phyloP scores from a whole-genome alignment of 2,797 vertebrate genomes.

The Fratercula arctica region DNA sequence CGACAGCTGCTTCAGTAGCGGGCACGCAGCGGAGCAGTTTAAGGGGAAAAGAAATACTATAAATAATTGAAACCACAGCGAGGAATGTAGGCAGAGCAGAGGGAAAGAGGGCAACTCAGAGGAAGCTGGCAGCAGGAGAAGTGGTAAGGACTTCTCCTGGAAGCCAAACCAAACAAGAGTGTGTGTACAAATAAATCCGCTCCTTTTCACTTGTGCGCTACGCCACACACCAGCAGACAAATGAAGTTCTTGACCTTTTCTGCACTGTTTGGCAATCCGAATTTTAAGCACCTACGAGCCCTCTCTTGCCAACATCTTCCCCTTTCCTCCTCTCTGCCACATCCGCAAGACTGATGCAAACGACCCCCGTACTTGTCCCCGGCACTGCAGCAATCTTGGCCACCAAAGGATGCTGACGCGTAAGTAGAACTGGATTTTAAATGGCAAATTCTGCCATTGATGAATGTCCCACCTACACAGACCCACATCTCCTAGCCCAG shows the following conservation, averaged over 20 bases:
- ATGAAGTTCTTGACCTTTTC: not conserved
- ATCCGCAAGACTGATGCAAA: not conserved
- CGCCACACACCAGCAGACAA: accelerated
- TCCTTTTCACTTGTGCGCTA: accelerated
- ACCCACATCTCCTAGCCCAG: not conserved
- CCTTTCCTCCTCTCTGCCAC: not conserved
- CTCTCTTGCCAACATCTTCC: not conserved
- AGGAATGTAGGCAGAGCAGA: slow-evolving; percentile 19
- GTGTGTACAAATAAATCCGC: not conserved
- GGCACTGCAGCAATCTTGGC: not conserved
- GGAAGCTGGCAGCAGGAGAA: slow-evolving; percentile 15
- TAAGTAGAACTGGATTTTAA: not conserved
- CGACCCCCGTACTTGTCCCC: accelerated
- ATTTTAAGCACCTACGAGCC: not conserved
- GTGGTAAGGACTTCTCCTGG: not conserved
- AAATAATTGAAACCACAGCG: slow-evolving; percentile 49
- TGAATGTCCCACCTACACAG: not conserved
- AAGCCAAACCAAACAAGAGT: not conserved
- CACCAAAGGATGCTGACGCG: not conserved
- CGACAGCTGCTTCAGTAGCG: not conserved
- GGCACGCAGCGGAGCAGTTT: not conserved
- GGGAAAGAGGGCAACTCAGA: not conserved
- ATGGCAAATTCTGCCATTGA: not conserved
- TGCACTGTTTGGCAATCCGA: not conserved
- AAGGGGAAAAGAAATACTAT: slow-evolving; percentile 30